Evolutionary conservation across 2,797 vertebrate species (phyloP).

Genomic region (Rhabdophis nuchalis): DNA sequence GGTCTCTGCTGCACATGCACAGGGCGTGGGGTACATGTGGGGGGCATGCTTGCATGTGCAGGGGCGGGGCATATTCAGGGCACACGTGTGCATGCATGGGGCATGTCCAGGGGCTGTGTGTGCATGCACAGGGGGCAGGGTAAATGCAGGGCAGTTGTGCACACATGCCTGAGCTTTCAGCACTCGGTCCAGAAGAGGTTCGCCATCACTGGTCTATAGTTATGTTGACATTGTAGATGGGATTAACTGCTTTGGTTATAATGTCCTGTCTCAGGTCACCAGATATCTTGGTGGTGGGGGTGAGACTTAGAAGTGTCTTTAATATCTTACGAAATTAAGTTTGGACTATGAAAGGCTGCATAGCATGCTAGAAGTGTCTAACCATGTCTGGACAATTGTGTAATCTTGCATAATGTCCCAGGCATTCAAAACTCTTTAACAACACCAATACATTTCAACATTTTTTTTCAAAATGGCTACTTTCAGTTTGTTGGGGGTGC

Average conservation of each 20-base stretch:
- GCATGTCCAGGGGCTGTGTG: no score
- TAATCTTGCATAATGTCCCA: background rate
- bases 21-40: no score
- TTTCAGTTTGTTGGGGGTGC: background rate
- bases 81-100: no score
- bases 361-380: background rate
- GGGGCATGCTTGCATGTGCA: no score
- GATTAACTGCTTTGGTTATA: background rate
- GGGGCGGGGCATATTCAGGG: no score
- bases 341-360: conserved; percentile 41
- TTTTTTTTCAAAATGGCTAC: background rate
- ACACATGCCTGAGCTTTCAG: no score
- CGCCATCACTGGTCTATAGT: background rate
- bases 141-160: no score
- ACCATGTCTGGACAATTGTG: background rate
- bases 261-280: background rate
- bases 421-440: background rate
- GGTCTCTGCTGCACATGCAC: no score
- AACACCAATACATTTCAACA: background rate
- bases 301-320: background rate
- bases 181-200: no score
- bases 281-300: background rate
- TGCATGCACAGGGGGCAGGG: no score
- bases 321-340: conserved; percentile 16
- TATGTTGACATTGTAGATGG: background rate